Evolutionary conservation across 2,888 invertebrate genomes (phyloP).

Genomic region (Doris montereyensis): DNA sequence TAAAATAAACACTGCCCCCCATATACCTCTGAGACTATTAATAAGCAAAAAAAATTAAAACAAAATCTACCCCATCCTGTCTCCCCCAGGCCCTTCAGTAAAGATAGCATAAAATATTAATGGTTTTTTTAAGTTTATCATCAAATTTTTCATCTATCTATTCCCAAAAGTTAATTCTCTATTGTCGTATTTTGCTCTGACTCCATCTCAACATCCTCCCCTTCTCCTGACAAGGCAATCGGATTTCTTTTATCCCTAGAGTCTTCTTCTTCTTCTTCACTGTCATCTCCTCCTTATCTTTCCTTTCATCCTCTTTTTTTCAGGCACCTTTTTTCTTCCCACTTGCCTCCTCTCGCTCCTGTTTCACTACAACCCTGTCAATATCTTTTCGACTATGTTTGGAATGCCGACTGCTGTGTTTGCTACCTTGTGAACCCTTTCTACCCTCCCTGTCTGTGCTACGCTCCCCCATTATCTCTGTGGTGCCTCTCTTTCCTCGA

Average conservation of each 20-base stretch:
- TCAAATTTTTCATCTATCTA: no score
- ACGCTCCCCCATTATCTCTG: neutral
- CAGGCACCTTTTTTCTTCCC: neutral
- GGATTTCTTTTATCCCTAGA: neutral
- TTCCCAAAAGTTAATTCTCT: no score
- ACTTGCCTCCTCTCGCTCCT: neutral
- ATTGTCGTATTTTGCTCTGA: conserved; percentile 1
- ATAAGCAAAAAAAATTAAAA: no score
- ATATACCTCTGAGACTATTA: no score
- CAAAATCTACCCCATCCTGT: no score
- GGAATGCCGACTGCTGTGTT: conserved; percentile 3
- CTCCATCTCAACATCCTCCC: conserved; percentile 3
- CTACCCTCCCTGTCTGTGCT: conserved; percentile 8
- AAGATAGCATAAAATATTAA: no score
- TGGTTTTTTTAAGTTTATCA: no score
- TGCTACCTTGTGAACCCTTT: no score
- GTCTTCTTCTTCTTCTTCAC: conserved; percentile 7
- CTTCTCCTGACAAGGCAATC: neutral
- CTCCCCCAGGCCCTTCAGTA: no score
- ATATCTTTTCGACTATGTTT: neutral
- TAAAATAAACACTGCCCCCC: no score
- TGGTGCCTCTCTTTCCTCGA: conserved; percentile 12
- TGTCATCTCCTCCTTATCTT: neutral
- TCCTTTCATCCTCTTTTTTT: neutral
- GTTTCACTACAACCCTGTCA: conserved; percentile 25